Conservation (phyloP, 2,113 vertebrate species). For the Arvicanthis niloticus region DNA sequence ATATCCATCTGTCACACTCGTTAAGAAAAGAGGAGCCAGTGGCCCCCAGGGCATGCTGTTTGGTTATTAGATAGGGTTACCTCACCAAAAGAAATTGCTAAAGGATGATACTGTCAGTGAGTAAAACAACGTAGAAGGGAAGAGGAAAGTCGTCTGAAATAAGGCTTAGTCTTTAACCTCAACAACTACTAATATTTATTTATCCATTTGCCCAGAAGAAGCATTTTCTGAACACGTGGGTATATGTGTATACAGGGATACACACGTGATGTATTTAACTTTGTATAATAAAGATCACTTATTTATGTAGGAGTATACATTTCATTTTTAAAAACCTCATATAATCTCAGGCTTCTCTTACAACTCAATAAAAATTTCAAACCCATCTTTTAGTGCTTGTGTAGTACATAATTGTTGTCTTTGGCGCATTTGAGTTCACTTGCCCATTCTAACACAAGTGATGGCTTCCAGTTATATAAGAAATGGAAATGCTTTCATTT, state of each 20-base stretch:
- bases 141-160: background rate
- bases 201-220: background rate
- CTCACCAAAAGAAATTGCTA: constrained; percentile 8
- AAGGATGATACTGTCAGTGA: background rate
- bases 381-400: background rate
- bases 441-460: constrained; percentile 1
- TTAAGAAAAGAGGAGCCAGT: background rate
- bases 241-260: background rate
- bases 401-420: background rate
- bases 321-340: background rate
- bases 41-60: background rate
- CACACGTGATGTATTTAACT: background rate
- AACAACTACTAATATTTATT: background rate
- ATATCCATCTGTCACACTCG: constrained; percentile 7
- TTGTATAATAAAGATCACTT: background rate
- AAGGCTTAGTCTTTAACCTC: no score
- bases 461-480: constrained; percentile 30
- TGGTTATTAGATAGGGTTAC: background rate
- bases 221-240: background rate
- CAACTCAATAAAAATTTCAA: constrained; percentile 31
- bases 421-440: constrained; percentile 33
- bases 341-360: constrained; percentile 7
- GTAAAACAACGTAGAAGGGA: constrained; percentile 3
- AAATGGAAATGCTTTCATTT: background rate
- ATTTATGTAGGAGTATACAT: background rate